These are phyloP conservation scores for Chrysopilus asiliformis DNA, from an alignment of 2,888 invertebrate genomes.

Conservation along the genomic window DNA sequence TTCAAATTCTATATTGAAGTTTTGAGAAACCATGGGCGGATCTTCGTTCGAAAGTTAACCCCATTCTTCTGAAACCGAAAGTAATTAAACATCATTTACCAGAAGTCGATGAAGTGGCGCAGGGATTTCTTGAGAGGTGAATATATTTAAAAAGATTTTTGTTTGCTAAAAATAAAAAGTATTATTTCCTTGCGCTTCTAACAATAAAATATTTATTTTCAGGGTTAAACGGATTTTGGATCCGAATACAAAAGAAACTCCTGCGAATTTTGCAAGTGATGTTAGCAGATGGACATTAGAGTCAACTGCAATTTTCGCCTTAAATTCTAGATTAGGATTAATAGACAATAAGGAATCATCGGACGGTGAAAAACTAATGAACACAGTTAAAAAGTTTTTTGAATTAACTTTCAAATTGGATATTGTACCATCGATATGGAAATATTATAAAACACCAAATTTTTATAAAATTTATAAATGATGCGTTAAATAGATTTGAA, in stretches of 20 bases:
- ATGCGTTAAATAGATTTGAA: slow-evolving; percentile 26
- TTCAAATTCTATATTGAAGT: background rate
- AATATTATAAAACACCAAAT: slow-evolving; percentile 22
- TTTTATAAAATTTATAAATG: slow-evolving; percentile 24
- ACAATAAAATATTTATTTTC: background rate
- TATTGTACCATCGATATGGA: slow-evolving; percentile 28
- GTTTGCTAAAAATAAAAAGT: background rate
- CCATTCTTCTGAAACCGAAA: slow-evolving; percentile 26
- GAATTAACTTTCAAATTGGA: slow-evolving; percentile 24
- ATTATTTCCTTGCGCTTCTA: background rate
- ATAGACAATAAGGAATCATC: slow-evolving; percentile 13
- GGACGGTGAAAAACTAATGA: slow-evolving; percentile 14
- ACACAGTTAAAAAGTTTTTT: slow-evolving; percentile 23
- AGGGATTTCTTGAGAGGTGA: slow-evolving; percentile 26
- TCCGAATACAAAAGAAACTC: slow-evolving; percentile 17
- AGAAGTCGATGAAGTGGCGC: slow-evolving; percentile 23
- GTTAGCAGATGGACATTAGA: slow-evolving; percentile 47
- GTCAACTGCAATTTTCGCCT: slow-evolving; percentile 33
- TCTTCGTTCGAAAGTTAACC: slow-evolving; percentile 42
- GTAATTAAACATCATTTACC: slow-evolving; percentile 23
- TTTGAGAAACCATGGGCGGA: slow-evolving; percentile 44
- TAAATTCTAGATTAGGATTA: slow-evolving; percentile 28
- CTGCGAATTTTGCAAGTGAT: slow-evolving; percentile 37
- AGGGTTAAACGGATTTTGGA: slow-evolving; percentile 21
- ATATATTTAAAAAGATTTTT: background rate